Percentiles rank a stretch among this genome's conserved stretches.
phyloP scores from a whole-genome alignment of 2,797 vertebrate genomes.

The Lagorchestes hirsutus region DNA sequence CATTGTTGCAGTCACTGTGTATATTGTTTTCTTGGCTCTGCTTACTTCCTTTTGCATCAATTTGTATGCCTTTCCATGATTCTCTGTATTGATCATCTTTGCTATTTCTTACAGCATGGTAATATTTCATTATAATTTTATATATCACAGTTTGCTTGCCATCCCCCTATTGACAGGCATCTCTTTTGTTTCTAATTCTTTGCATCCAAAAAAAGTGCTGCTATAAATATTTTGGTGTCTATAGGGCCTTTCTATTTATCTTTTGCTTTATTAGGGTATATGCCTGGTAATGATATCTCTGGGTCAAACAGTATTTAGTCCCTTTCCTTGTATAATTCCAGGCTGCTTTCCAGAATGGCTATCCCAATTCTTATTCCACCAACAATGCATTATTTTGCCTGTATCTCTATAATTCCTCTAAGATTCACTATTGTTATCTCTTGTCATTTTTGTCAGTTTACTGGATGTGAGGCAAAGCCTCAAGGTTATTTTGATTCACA shows the following conservation, averaged over 20 bases:
- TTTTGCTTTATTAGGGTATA: neutral
- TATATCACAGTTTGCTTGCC: neutral
- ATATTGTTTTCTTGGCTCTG: neutral
- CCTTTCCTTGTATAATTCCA: neutral
- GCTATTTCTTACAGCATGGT: neutral
- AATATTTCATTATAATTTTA: neutral
- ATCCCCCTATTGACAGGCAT: neutral
- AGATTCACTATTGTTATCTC: neutral
- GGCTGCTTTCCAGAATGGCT: neutral
- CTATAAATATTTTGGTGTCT: neutral
- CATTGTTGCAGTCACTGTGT: neutral
- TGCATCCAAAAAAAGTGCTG: neutral
- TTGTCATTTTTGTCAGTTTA: neutral
- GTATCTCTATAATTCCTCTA: neutral
- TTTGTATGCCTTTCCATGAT: neutral
- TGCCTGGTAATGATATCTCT: neutral
- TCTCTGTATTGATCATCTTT: neutral
- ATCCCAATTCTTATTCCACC: neutral
- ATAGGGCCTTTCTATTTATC: neutral
- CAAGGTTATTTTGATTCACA: neutral
- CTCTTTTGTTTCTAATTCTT: neutral
- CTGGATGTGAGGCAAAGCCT: neutral
- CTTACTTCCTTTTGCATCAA: neutral
- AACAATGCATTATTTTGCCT: neutral
- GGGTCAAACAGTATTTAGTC: neutral